These are phyloP conservation scores for Lonchura striata DNA, from an alignment of 2,113 vertebrate species.

Conservation along the genomic window DNA sequence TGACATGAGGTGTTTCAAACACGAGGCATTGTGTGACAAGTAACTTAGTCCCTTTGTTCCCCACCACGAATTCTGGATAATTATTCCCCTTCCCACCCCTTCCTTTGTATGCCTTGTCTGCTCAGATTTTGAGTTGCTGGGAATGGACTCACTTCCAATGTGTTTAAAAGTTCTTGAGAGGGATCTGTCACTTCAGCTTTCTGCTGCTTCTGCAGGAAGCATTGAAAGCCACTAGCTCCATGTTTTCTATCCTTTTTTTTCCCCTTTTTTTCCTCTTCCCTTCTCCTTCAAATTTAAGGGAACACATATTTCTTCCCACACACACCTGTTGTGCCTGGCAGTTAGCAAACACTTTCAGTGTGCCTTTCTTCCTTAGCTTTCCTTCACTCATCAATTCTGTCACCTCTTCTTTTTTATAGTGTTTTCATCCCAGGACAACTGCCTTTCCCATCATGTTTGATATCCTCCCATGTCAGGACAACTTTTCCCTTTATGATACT, in stretches of 20 bases:
- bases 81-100: neutral
- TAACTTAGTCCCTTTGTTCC: neutral
- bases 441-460: neutral
- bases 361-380: neutral
- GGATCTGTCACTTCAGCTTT: neutral
- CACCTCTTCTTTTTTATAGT: neutral
- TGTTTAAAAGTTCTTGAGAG: neutral
- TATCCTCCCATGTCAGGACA: neutral
- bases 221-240: rapidly evolving
- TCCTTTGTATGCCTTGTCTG: neutral
- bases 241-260: neutral
- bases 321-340: neutral
- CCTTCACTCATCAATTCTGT: neutral
- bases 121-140: neutral
- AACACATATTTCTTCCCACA: neutral
- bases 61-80: neutral
- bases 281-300: neutral
- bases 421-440: neutral
- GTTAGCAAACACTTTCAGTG: neutral
- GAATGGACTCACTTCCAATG: neutral
- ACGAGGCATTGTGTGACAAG: neutral
- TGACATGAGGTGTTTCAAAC: neutral
- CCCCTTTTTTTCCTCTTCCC: neutral
- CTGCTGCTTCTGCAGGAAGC: neutral
- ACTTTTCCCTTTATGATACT: neutral